Base-by-base conservation (phyloP, 1,140 invertebrate species). In the Cyphomyrmex costatus region DNA sequence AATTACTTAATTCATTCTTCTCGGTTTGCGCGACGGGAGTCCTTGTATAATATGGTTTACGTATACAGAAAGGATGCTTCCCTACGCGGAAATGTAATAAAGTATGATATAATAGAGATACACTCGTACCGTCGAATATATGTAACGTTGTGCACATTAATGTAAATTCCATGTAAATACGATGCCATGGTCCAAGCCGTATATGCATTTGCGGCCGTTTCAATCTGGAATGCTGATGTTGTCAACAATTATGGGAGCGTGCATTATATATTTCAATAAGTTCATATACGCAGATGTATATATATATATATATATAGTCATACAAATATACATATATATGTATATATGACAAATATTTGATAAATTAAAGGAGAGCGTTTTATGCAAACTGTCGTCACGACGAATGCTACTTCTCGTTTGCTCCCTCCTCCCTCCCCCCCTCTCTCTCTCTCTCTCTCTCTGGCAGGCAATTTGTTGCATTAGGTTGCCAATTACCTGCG, bases 111-210 rank as follows among this genome's bases (percentile, higher is more conserved):
- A 60, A 83, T 83, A 60, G 24, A 73, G 79, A 42, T 8, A 36
- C 53, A 49, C 19, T 74, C 33, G 51, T 46, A 24, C 36, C 33
- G 6, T 36, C 19, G 33, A 27, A 82, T 73, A 82, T 73, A 60
- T 49, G n/a, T 56, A 71, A 71, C 16, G 24, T 33, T 60, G 46
- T 24, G 24, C 4, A 16, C n/a, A 83, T 83, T 83, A 83, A 83
- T 83, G 79, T 83, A 74, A 83, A 83, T 83, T 83, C 79, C 68
- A 24, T 83, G 68, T 83, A 74, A 83, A 74, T 66, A 61, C 68
- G 53, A 60, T 14, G 42, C 53, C 16, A 33, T 14, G 14, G n/a
- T 16, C 8, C 51, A 30, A 46, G n/a, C 33, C 53, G 33, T 6
- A 24, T 19, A 24, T 60, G 36, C 66, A 82, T 73, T 73, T 58